Percentiles rank a stretch among this genome's conserved stretches.
Conservation (phyloP, 2,888 invertebrate genomes). For the Synergus gifuensis region DNA sequence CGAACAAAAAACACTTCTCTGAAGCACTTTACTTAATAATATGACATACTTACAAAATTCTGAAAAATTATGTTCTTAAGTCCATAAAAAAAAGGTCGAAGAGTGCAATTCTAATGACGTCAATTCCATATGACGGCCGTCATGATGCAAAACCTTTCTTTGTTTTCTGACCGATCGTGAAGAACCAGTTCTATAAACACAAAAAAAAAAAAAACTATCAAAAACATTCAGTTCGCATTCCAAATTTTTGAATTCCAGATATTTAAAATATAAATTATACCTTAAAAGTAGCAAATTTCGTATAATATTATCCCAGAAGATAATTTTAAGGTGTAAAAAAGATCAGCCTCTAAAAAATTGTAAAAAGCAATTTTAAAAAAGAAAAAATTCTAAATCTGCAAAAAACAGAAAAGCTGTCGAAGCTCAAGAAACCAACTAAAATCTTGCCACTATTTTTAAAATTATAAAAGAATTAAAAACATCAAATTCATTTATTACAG, state of each 20-base stretch:
- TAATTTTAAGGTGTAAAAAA: not conserved
- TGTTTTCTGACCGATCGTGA: slow-evolving; percentile 8
- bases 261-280: not conserved
- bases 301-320: not conserved
- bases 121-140: slow-evolving; percentile 2
- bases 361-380: not conserved
- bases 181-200: slow-evolving; percentile 14
- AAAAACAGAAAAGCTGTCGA: not conserved
- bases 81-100: slow-evolving; percentile 13
- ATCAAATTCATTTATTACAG: not conserved
- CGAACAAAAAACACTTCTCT: not conserved
- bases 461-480: not conserved
- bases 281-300: not conserved
- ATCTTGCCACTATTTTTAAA: not conserved
- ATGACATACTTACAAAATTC: not conserved
- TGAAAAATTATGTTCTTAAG: not conserved
- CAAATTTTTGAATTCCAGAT: not conserved
- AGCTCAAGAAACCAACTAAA: not conserved
- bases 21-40: not conserved
- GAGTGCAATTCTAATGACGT: slow-evolving; percentile 9
- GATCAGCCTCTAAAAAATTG: not conserved
- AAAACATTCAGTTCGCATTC: not conserved
- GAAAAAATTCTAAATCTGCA: not conserved
- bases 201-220: not conserved
- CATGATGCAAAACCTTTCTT: slow-evolving; percentile 2